Evolutionary conservation across 2,888 invertebrate species (phyloP), one percentile per base, ranked within the genome.

Genomic region (Eucera pruinosa): DNA sequence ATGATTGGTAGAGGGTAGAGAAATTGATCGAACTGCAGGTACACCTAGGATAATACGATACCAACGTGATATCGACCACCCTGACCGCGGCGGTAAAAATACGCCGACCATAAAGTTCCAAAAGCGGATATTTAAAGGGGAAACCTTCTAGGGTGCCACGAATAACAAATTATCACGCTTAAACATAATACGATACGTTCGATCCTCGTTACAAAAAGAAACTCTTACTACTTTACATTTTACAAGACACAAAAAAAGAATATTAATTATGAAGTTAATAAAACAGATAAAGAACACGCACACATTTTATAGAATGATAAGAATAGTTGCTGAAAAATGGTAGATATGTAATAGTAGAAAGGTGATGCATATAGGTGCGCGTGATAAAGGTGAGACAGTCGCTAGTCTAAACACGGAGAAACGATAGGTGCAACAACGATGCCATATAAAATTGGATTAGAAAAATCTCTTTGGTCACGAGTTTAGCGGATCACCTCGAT

Each of bases 21-120:
- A 89, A 91, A 91, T 91, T 91, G 91, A 91, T 91, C 89, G 89
- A 89, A 90, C 86, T 91, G 90, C 91, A 89, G 91, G 89, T 88
- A 83, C n/a, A n/a, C 68, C 79, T 72, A 84, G 83, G 83, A 85
- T 88, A 87, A 85, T 87, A 79, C 73, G 74, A 83, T 83, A 81
- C 67, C 61, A 76, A 58, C 47, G 69, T 71, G 71, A 66, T 84
- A 83, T 80, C 80, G 82, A 83, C 79, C 80, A 78, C 55, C 62
- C n/a, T n/a, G 68, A 67, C 41, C 58, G 81, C 75, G 82, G 81
- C 78, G 60, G 78, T 82, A 79, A 81, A 79, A 75, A 81, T 62
- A 79, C 66, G 61, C 25, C 41, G 43, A 39, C 61, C 54, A 20
- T 64, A 41, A 47, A 52, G 55, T 67, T 78, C 48, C 58, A 71